phyloP scores from a whole-genome alignment of 1,140 invertebrate genomes.

The Sweltsa coloradensis region DNA sequence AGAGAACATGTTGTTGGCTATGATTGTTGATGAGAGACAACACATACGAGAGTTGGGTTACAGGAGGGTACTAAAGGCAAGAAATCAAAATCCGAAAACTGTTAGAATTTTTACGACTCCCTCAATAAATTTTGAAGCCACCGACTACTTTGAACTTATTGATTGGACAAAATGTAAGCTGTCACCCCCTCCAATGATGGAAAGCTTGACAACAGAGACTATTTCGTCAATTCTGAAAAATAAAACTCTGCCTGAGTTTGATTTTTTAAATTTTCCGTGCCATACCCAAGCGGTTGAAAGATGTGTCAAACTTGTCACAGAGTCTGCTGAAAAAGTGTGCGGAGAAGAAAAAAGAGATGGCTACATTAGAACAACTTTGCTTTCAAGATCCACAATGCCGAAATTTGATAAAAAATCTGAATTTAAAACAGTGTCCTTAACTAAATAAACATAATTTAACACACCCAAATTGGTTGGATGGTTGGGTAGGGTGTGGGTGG shows the following conservation, averaged over 20 bases:
- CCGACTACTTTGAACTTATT: too few relatives aligned
- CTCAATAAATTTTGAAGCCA: too few relatives aligned
- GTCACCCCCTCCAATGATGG: too few relatives aligned
- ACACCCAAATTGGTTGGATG: too few relatives aligned
- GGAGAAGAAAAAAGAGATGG: constrained; percentile 11
- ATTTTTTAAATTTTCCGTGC: constrained; percentile 11
- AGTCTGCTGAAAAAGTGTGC: constrained; percentile 11
- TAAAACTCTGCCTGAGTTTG: constrained; percentile 1
- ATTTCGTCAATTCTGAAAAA: neutral
- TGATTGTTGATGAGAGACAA: constrained; percentile 20
- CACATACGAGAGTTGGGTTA: constrained; percentile 20
- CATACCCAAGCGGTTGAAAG: constrained; percentile 16
- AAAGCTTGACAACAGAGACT: neutral
- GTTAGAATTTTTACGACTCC: too few relatives aligned
- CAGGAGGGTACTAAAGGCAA: constrained; percentile 17
- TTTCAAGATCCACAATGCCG: constrained; percentile 13
- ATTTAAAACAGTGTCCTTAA: neutral
- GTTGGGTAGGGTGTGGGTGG: constrained; percentile 1
- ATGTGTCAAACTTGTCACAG: constrained; percentile 14
- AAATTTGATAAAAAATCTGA: neutral
- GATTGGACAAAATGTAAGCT: too few relatives aligned
- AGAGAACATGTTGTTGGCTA: constrained; percentile 25
- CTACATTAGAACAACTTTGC: constrained; percentile 10
- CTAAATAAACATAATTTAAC: too few relatives aligned
- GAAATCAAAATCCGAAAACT: neutral